Conservation (phyloP, 2,797 vertebrate species). For the Knipowitschia caucasica region DNA sequence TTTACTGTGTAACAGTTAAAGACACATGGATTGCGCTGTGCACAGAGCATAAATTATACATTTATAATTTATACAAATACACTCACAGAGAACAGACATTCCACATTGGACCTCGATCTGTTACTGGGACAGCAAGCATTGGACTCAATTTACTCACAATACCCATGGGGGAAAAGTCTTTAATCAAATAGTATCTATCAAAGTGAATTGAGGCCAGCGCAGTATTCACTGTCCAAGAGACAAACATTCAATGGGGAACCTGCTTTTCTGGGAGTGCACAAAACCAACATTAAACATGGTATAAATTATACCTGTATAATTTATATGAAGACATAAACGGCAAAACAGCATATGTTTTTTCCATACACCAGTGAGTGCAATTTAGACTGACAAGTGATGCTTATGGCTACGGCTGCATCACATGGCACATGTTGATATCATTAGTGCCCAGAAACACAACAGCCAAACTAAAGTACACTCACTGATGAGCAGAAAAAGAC, state of each 20-base stretch:
- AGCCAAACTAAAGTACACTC: slow-evolving; percentile 48
- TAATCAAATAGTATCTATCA: slow-evolving; percentile 11
- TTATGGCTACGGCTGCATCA: slow-evolving; percentile 8
- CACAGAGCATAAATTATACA: slow-evolving; percentile 82
- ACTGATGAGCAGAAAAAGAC: slow-evolving; percentile 54
- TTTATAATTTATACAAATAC: slow-evolving; percentile 80
- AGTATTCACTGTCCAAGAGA: slow-evolving; percentile 44
- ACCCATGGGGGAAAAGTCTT: neutral
- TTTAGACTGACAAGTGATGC: slow-evolving; percentile 32
- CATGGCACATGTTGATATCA: slow-evolving; percentile 25
- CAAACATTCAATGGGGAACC: slow-evolving; percentile 52
- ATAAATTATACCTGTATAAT: slow-evolving; percentile 73
- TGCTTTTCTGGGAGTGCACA: slow-evolving; percentile 55
- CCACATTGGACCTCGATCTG: slow-evolving; percentile 51
- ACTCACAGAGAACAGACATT: slow-evolving; percentile 54
- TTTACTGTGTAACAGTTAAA: slow-evolving; percentile 79
- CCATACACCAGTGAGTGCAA: slow-evolving; percentile 47
- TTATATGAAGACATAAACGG: slow-evolving; percentile 67
- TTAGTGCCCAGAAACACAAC: slow-evolving; percentile 26
- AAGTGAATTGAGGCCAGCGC: slow-evolving; percentile 32
- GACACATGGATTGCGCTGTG: slow-evolving; percentile 85
- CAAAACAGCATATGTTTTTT: slow-evolving; percentile 38
- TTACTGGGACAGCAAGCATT: slow-evolving; percentile 47
- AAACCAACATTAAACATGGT: slow-evolving; percentile 51
- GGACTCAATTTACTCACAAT: slow-evolving; percentile 20